phyloP scores from a whole-genome alignment of 1,140 invertebrate genomes.

The Pollicipes pollicipes region DNA sequence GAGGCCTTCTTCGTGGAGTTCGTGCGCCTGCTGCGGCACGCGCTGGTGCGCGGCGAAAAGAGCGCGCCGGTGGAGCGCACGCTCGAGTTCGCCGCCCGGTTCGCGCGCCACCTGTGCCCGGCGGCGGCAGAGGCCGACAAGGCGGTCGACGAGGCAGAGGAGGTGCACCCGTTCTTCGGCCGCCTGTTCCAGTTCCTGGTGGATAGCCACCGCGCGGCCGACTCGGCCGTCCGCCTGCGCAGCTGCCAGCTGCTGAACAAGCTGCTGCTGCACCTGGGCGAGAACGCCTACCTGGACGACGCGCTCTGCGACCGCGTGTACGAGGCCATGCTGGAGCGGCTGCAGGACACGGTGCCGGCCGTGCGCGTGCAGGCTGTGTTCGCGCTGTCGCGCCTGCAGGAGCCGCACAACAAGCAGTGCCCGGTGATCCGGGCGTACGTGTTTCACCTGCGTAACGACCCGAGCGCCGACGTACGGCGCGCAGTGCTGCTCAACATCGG shows the following conservation, averaged over 20 bases:
- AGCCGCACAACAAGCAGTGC: constrained; percentile 53
- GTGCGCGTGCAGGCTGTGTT: constrained; percentile 57
- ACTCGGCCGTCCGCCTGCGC: constrained; percentile 44
- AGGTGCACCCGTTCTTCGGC: constrained; percentile 15
- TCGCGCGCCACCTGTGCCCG: constrained; percentile 25
- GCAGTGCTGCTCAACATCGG: constrained; percentile 45
- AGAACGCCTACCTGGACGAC: constrained; percentile 57
- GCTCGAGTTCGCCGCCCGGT: constrained; percentile 43
- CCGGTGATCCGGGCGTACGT: constrained; percentile 52
- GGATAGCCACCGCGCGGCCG: constrained; percentile 38
- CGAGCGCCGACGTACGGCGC: constrained; percentile 47
- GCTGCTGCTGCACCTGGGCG: constrained; percentile 48
- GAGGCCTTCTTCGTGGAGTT: constrained; percentile 14
- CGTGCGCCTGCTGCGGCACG: constrained; percentile 17
- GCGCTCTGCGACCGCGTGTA: constrained; percentile 51
- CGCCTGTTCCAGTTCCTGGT: constrained; percentile 16
- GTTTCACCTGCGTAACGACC: constrained; percentile 56
- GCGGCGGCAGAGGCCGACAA: not conserved
- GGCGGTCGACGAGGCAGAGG: constrained; percentile 9
- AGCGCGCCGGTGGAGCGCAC: constrained; percentile 43
- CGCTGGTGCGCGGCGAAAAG: constrained; percentile 36
- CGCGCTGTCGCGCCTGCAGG: constrained; percentile 59
- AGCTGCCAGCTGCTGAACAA: constrained; percentile 55
- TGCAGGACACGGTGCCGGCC: constrained; percentile 47
- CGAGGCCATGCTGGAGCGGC: constrained; percentile 44